Evolutionary conservation across 2,113 vertebrate genomes (phyloP).

Genomic region (Butorides virescens): DNA sequence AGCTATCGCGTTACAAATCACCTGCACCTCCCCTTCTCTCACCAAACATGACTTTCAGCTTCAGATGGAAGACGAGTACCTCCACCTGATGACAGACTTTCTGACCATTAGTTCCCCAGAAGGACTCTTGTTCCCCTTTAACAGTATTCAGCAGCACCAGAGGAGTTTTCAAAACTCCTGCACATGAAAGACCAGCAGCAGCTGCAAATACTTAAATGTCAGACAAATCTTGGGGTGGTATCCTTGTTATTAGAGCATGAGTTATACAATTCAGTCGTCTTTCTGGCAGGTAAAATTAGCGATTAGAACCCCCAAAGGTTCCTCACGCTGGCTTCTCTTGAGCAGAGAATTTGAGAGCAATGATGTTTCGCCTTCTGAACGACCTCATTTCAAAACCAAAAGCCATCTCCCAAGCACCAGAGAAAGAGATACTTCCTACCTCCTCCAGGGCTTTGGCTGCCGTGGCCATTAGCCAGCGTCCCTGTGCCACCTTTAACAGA

Average conservation of each 20-base stretch:
- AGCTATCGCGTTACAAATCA: background rate
- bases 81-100: background rate
- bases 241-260: background rate
- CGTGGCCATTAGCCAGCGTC: slow-evolving; percentile 79
- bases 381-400: background rate
- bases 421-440: slow-evolving; percentile 73
- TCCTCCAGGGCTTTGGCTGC: slow-evolving; percentile 81
- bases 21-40: background rate
- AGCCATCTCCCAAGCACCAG: background rate
- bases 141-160: background rate
- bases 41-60: background rate
- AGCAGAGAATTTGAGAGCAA: background rate
- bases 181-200: background rate
- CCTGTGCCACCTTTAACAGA: slow-evolving; percentile 62
- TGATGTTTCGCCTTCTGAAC: background rate
- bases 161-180: background rate
- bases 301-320: background rate
- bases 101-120: background rate
- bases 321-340: background rate
- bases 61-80: background rate
- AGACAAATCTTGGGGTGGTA: background rate
- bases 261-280: background rate
- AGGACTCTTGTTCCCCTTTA: background rate
- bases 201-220: background rate
- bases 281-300: background rate